Evolutionary conservation across 2,113 vertebrate genomes (phyloP), one percentile per base, ranked within the genome.

Genomic region (Morone saxatilis): DNA sequence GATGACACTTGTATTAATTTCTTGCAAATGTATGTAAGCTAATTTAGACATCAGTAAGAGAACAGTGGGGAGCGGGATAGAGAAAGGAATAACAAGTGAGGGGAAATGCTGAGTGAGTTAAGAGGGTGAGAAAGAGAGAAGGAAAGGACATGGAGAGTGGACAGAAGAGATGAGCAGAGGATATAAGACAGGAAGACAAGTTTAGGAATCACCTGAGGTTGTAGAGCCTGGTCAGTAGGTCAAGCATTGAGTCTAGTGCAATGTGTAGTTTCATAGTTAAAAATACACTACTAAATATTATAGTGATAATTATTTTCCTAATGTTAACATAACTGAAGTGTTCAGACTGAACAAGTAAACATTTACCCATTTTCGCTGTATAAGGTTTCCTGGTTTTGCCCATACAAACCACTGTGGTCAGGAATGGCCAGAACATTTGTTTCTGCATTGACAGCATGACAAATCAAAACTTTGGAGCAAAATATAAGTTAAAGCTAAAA

Each of bases 371-470:
- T 31, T 31, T 31, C 31, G 31, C 31, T 56, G 53, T 67, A 16
- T 56, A 62, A 25, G n/a, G 36, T 69, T 78, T 61, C 51, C 54
- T 62, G 47, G 62, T 56, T 70, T 67, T 71, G 60, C 36, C 19
- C 43, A 13, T 20, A 51, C 57, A 85, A 85, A 59, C 71, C 51
- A 54, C 14, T 80, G 83, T 43, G 74, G 63, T 74, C 11, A 61
- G 45, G 13, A 59, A 10, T 40, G 61, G 53, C 61, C 54, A 43
- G 66, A 47, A 47, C 4, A 5, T 13, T 31, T 20, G 16, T 54
- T 22, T 38, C 45, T 77, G 22, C 59, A 43, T 14, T n/a, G 20
- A 61, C 1, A 2, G 17, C n/a, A 7, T 8, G 7, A 70, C 12
- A 59, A 82, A 78, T 17, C 14, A 45, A 47, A 66, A 45, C 31